Evolutionary conservation across 2,888 invertebrate species (phyloP).

Genomic region (Protonemura montana): DNA sequence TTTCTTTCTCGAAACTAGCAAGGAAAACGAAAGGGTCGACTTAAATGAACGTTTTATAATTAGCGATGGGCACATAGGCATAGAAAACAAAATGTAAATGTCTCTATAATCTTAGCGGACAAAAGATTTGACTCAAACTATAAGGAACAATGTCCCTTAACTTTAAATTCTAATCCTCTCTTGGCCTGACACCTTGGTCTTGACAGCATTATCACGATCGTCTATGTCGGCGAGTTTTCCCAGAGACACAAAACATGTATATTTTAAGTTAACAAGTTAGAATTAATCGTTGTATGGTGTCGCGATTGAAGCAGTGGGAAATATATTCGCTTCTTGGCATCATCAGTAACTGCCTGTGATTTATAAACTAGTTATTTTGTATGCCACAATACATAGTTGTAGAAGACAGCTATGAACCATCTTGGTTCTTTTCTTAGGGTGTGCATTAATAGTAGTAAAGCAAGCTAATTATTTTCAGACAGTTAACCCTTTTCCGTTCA

Average conservation of each 20-base stretch:
- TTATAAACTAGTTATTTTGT: background rate
- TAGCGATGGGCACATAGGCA: too few relatives aligned
- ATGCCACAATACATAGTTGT: background rate
- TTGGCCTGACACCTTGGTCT: background rate
- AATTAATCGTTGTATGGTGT: background rate
- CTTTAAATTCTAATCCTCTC: background rate
- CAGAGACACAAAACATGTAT: background rate
- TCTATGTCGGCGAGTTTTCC: background rate
- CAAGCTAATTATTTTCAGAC: background rate
- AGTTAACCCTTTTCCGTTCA: background rate
- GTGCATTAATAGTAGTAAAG: background rate
- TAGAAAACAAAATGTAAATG: background rate
- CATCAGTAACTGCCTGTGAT: background rate
- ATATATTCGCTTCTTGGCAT: background rate
- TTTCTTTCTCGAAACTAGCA: background rate
- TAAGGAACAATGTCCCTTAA: background rate
- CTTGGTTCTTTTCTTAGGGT: background rate
- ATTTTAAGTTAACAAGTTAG: background rate
- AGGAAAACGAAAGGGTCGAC: background rate
- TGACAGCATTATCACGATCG: background rate
- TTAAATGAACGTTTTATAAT: background rate
- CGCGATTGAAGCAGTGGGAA: background rate
- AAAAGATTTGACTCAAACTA: background rate
- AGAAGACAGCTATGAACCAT: background rate
- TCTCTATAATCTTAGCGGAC: background rate